phyloP scores from a whole-genome alignment of 2,113 vertebrate species.

The Dolichotis patagonum region DNA sequence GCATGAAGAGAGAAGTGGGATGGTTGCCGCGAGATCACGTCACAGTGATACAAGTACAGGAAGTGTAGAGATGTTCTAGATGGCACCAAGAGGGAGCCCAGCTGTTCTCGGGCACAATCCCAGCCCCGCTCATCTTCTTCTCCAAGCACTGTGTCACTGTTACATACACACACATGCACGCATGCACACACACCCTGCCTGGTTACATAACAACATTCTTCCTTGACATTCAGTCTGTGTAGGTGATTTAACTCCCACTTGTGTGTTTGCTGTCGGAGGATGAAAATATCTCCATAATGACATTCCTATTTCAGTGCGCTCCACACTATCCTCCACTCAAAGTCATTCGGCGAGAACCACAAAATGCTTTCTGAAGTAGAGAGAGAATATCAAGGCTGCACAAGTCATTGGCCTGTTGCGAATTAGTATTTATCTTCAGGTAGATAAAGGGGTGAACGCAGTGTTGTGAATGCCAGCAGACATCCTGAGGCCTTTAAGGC shows the following conservation, averaged over 20 bases:
- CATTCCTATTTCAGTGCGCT: background rate
- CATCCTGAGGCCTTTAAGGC: background rate
- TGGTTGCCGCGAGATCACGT: background rate
- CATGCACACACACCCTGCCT: background rate
- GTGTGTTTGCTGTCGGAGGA: background rate
- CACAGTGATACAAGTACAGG: background rate
- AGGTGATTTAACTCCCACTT: background rate
- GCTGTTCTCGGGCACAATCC: background rate
- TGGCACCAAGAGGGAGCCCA: background rate
- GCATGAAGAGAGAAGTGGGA: background rate
- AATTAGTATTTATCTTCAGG: background rate
- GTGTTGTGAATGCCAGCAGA: background rate
- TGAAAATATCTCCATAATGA: background rate
- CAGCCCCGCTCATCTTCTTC: background rate
- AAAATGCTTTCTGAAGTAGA: background rate
- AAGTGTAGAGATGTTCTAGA: background rate
- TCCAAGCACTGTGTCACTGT: background rate
- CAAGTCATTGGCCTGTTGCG: background rate
- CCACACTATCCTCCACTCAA: background rate
- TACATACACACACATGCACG: background rate
- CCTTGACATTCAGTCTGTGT: constrained; percentile 6
- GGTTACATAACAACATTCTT: background rate
- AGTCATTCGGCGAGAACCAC: background rate
- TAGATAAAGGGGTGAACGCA: background rate
- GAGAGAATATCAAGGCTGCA: background rate